Evolutionary conservation across 2,113 vertebrate genomes (phyloP).

Genomic region (Entelurus aequoreus): DNA sequence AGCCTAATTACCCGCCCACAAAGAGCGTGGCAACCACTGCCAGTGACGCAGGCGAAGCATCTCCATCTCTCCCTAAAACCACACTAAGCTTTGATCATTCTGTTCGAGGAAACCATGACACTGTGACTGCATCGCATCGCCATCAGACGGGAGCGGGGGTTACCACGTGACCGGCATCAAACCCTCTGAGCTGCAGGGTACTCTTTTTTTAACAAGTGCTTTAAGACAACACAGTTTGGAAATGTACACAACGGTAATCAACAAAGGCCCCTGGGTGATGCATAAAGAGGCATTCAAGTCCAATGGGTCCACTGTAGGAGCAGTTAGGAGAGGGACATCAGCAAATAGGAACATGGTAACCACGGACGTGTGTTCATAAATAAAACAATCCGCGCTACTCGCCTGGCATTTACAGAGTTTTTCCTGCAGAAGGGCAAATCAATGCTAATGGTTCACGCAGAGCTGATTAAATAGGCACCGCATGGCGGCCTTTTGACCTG

Average conservation of each 20-base stretch:
- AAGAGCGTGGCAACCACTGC: constrained; percentile 18
- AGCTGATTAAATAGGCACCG: constrained; percentile 24
- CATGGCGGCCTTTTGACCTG: constrained; percentile 37
- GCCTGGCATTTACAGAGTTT: constrained; percentile 36
- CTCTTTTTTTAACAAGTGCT: constrained; percentile 34
- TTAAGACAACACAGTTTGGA: constrained; percentile 19
- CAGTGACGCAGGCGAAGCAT: constrained; percentile 16
- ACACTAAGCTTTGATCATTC: constrained; percentile 28
- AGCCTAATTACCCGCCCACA: constrained; percentile 52
- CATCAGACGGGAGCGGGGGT: constrained; percentile 26
- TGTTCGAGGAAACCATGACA: constrained; percentile 13
- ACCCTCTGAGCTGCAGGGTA: constrained; percentile 10
- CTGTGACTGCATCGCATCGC: constrained; percentile 13
- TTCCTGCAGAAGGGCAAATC: constrained; percentile 25
- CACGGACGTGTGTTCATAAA: constrained; percentile 48
- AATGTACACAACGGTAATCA: constrained; percentile 5
- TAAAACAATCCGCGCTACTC: constrained; percentile 44
- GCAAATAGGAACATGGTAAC: constrained; percentile 27
- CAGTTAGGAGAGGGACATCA: constrained; percentile 22
- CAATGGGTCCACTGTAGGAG: constrained; percentile 19
- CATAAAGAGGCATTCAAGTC: constrained; percentile 30
- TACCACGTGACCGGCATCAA: constrained; percentile 27
- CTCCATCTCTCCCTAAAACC: constrained; percentile 13
- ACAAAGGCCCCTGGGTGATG: constrained; percentile 21
- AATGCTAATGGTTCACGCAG: constrained; percentile 47